A percentile compares a stretch with the other conserved stretches of the same genome.
Conservation (phyloP, 2,888 invertebrate genomes). For the Perdita meconis region DNA sequence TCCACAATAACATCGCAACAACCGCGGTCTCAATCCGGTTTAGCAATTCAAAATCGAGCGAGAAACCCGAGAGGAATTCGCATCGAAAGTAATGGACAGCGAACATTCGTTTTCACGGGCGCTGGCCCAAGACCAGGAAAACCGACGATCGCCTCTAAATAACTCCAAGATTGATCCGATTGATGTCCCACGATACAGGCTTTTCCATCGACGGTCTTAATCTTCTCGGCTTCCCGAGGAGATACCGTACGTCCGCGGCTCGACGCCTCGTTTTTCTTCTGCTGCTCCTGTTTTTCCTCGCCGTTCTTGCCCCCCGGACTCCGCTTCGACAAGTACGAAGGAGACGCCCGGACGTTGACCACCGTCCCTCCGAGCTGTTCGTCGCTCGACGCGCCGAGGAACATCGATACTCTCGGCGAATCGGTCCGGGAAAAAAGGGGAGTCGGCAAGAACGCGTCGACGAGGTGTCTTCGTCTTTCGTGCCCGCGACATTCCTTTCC, state of each 20-base stretch:
- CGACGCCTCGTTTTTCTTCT: conserved; percentile 55
- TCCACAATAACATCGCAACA: too few species aligned
- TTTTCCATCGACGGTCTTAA: conserved; percentile 27
- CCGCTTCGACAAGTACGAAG: conserved; percentile 52
- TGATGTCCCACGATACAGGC: conserved; percentile 8
- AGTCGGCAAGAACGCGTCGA: not conserved
- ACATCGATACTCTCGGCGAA: conserved; percentile 16
- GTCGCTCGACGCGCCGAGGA: not conserved
- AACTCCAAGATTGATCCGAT: conserved; percentile 18
- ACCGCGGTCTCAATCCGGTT: conserved; percentile 17
- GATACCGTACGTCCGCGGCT: conserved; percentile 48
- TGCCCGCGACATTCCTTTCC: not conserved
- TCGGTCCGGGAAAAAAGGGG: conserved; percentile 11
- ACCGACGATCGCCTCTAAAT: conserved; percentile 29
- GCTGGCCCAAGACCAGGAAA: not conserved
- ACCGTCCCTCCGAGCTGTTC: not conserved
- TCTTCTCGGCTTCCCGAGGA: conserved; percentile 34
- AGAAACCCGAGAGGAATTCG: not conserved
- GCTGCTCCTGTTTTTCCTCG: conserved; percentile 43
- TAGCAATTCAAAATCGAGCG: not conserved
- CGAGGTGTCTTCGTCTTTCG: too few species aligned
- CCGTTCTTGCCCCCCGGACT: conserved; percentile 31
- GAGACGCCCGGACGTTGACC: conserved; percentile 61
- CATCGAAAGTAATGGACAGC: not conserved
- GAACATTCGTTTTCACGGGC: conserved; percentile 16